Evolutionary conservation across 2,113 vertebrate species (phyloP).

Genomic region (Camelus bactrianus): DNA sequence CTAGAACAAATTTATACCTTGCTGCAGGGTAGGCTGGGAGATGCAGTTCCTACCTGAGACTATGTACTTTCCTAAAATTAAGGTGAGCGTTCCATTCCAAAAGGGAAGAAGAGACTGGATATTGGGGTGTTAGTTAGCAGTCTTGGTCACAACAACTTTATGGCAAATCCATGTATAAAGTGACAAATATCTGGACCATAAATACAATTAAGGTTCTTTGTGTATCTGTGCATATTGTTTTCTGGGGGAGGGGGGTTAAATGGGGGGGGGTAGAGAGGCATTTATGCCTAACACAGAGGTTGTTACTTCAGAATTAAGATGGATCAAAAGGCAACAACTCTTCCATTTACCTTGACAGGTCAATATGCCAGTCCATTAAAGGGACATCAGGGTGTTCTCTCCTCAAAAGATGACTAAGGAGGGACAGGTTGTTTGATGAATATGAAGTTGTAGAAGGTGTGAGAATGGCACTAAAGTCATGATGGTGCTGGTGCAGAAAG

Average conservation of each 20-base stretch:
- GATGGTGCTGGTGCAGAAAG: not conserved
- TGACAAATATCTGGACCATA: not conserved
- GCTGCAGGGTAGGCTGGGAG: not conserved
- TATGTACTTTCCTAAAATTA: not conserved
- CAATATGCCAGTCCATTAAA: not conserved
- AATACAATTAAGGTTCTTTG: not conserved
- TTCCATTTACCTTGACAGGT: not conserved
- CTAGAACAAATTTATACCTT: not conserved
- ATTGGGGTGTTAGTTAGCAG: not conserved
- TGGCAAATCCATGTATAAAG: not conserved
- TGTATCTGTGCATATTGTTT: not conserved
- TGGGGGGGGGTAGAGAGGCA: not conserved
- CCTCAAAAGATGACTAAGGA: not conserved
- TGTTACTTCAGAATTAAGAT: not conserved
- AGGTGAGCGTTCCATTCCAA: not conserved
- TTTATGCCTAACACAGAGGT: not conserved
- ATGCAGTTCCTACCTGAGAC: not conserved
- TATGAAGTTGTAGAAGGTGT: not conserved
- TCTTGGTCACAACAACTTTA: not conserved
- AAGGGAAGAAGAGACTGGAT: not conserved
- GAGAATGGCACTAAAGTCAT: not conserved
- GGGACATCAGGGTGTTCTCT: not conserved
- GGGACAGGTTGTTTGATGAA: not conserved
- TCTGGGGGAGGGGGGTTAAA: too few relatives aligned
- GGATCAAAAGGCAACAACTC: not conserved